Conservation (phyloP, 2,888 invertebrate genomes). For the Eupithecia subumbrata region DNA sequence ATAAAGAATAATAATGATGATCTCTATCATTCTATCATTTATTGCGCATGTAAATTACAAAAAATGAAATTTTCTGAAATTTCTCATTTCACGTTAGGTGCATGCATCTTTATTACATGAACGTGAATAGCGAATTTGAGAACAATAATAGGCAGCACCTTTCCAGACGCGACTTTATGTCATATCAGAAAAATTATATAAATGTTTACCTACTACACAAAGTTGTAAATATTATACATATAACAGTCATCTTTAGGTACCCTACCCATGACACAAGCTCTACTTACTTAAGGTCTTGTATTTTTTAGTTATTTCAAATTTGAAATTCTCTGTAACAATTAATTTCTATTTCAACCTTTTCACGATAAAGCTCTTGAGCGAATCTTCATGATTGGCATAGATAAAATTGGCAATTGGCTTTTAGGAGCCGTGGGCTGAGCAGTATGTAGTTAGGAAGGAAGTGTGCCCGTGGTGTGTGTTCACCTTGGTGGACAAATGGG, state of each 20-base stretch:
- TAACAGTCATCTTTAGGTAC: not conserved
- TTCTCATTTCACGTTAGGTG: constrained; percentile 15
- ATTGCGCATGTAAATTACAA: not conserved
- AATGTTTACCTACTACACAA: no score
- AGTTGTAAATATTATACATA: not conserved
- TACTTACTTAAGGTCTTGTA: not conserved
- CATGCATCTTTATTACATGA: constrained; percentile 21
- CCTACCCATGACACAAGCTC: not conserved
- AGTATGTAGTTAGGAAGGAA: no score
- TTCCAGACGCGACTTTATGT: constrained; percentile 22
- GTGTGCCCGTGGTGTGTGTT: no score
- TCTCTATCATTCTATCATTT: not conserved
- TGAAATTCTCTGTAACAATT: no score
- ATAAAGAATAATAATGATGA: not conserved
- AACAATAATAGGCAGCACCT: not conserved
- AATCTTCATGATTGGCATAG: no score
- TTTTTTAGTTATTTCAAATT: not conserved
- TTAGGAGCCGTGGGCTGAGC: no score
- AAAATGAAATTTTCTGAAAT: constrained; percentile 12
- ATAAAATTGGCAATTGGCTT: no score
- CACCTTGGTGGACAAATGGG: no score
- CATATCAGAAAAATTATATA: not conserved
- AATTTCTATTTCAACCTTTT: no score
- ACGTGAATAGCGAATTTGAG: constrained; percentile 22
- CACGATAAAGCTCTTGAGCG: no score